Evolutionary conservation across 2,888 invertebrate genomes (phyloP).

Genomic region (Andrena bucephala): DNA sequence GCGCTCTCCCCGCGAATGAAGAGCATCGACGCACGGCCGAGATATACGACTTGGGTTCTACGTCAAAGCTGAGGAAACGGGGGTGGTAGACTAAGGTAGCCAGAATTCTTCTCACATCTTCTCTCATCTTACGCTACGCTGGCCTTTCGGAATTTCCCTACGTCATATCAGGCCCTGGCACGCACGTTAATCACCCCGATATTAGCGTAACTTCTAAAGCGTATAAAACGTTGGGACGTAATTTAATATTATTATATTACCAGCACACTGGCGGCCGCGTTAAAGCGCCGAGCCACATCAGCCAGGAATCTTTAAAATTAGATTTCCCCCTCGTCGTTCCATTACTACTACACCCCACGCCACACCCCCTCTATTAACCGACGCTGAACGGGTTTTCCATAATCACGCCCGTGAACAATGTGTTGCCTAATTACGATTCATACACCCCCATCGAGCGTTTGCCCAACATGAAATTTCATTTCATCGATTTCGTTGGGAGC

Average conservation of each 20-base stretch:
- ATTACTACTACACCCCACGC: conserved; percentile 12
- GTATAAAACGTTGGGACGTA: conserved; percentile 50
- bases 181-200: conserved; percentile 59
- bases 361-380: background rate
- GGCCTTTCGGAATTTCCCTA: conserved; percentile 31
- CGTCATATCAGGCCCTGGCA: conserved; percentile 35
- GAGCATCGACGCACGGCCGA: background rate
- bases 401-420: conserved; percentile 10
- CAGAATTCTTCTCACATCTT: conserved; percentile 20
- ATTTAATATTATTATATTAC: conserved; percentile 60
- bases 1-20: background rate
- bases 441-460: background rate
- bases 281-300: conserved; percentile 36
- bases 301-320: conserved; percentile 59
- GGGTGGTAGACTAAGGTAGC: background rate
- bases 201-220: conserved; percentile 46
- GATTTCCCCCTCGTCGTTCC: conserved; percentile 37
- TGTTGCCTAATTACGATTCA: conserved; percentile 6
- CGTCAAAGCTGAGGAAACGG: background rate
- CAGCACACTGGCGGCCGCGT: conserved; percentile 20
- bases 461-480: conserved; percentile 13
- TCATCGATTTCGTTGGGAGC: conserved; percentile 17
- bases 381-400: background rate
- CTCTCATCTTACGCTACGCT: conserved; percentile 10
- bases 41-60: background rate